phyloP scores from a whole-genome alignment of 2,797 vertebrate genomes.

The Hyperoplus immaculatus region DNA sequence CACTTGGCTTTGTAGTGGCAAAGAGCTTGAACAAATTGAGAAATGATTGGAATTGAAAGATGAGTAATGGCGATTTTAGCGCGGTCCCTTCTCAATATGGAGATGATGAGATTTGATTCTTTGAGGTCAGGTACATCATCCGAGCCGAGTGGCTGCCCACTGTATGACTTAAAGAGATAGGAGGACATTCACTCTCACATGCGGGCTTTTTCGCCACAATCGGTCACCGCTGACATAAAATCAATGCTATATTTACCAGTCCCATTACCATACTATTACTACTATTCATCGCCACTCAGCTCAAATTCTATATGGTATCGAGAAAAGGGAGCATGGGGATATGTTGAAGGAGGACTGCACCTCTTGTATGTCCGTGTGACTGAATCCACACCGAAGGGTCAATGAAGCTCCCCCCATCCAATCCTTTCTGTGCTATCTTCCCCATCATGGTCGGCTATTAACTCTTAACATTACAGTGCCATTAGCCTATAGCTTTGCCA shows the following conservation, averaged over 20 bases:
- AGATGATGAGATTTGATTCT: slow-evolving; percentile 86
- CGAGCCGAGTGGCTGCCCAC: slow-evolving; percentile 64
- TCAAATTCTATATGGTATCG: slow-evolving; percentile 13
- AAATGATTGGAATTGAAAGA: slow-evolving; percentile 87
- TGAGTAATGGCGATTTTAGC: slow-evolving; percentile 83
- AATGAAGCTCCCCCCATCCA: slow-evolving; percentile 52
- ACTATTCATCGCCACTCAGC: slow-evolving; percentile 41
- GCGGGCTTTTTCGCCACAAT: slow-evolving; percentile 51
- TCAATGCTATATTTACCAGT: slow-evolving; percentile 70
- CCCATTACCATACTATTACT: slow-evolving; percentile 48
- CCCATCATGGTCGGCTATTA: slow-evolving; percentile 64
- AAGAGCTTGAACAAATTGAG: slow-evolving; percentile 84
- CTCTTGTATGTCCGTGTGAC: slow-evolving; percentile 37
- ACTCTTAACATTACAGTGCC: slow-evolving; percentile 60
- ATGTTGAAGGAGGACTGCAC: slow-evolving; percentile 15
- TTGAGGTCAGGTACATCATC: slow-evolving; percentile 83
- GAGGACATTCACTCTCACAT: slow-evolving; percentile 48
- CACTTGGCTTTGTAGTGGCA: slow-evolving; percentile 83
- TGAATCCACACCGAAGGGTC: slow-evolving; percentile 62
- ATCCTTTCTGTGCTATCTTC: slow-evolving; percentile 52
- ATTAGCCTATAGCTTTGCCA: slow-evolving; percentile 62
- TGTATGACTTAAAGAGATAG: slow-evolving; percentile 65
- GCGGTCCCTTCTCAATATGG: slow-evolving; percentile 80
- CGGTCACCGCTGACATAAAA: slow-evolving; percentile 65
- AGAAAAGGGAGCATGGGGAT: slow-evolving; percentile 1